These are phyloP conservation scores for Colostygia pectinataria DNA, from an alignment of 2,888 invertebrate genomes.

Conservation along the genomic window DNA sequence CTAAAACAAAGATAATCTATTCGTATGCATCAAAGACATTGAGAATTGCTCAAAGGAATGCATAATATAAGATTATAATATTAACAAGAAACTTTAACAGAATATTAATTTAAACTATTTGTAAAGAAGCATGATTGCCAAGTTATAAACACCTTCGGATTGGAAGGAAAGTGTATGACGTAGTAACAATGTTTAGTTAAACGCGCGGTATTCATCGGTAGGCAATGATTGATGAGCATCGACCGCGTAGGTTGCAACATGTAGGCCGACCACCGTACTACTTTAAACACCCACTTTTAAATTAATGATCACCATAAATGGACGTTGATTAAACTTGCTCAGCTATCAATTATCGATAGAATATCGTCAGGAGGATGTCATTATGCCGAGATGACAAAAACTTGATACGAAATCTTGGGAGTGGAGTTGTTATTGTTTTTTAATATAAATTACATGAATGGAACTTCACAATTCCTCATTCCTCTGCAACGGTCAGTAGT, in stretches of 20 bases:
- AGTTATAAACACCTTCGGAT: slow-evolving; percentile 30
- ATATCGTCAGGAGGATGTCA: slow-evolving; percentile 9
- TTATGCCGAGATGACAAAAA: slow-evolving; percentile 8
- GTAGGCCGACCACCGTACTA: slow-evolving; percentile 59
- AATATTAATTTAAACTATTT: slow-evolving; percentile 36
- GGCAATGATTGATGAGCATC: slow-evolving; percentile 66
- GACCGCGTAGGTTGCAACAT: slow-evolving; percentile 64
- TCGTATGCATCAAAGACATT: slow-evolving; percentile 34
- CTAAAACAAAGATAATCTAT: slow-evolving; percentile 41
- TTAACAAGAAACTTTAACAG: slow-evolving; percentile 30
- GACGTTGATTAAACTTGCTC: slow-evolving; percentile 35
- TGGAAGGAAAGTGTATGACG: slow-evolving; percentile 29
- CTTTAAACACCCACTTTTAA: slow-evolving; percentile 61
- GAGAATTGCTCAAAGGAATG: too few relatives aligned
- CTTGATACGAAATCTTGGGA: not conserved
- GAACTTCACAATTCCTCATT: slow-evolving; percentile 26
- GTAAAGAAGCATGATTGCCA: slow-evolving; percentile 47
- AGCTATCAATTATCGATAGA: slow-evolving; percentile 24
- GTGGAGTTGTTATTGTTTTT: slow-evolving; percentile 18
- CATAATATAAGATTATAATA: slow-evolving; percentile 31
- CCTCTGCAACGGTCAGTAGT: slow-evolving; percentile 21
- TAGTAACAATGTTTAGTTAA: slow-evolving; percentile 39
- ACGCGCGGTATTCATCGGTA: slow-evolving; percentile 53
- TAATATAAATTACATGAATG: slow-evolving; percentile 23
- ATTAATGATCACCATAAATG: slow-evolving; percentile 56